Percentiles rank a stretch among this genome's conserved stretches.
These are phyloP conservation scores for Coilia nasus DNA, from an alignment of 2,797 vertebrate species.

Conservation along the genomic window DNA sequence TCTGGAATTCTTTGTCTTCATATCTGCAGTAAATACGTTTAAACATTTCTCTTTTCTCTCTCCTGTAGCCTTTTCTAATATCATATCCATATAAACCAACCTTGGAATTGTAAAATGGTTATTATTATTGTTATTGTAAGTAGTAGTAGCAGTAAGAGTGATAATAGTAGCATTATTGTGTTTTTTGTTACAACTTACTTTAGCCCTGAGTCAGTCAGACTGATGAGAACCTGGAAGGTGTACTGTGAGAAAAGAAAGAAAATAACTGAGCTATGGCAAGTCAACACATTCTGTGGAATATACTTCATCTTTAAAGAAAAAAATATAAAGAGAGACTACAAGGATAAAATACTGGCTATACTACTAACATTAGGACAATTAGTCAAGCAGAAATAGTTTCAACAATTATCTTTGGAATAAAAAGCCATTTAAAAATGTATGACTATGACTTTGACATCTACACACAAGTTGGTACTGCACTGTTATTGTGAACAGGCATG, in stretches of 20 bases:
- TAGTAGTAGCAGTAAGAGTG: not conserved
- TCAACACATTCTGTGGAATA: conserved; percentile 1
- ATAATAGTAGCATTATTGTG: not conserved
- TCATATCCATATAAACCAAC: no score
- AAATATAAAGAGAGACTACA: not conserved
- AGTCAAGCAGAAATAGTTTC: not conserved
- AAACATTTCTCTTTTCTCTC: no score
- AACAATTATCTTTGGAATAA: not conserved
- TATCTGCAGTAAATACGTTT: no score
- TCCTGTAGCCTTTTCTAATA: no score
- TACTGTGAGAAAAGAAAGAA: conserved; percentile 60
- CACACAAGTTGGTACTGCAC: not conserved
- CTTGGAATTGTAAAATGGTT: no score
- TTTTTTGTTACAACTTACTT: conserved; percentile 51
- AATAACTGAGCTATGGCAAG: not conserved
- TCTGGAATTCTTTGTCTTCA: no score
- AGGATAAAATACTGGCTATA: not conserved
- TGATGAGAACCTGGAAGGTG: conserved; percentile 64
- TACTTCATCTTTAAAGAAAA: not conserved
- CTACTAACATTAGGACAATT: not conserved
- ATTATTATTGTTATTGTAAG: no score
- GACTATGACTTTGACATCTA: not conserved
- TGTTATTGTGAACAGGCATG: not conserved
- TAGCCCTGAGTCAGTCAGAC: conserved; percentile 48
- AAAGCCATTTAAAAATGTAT: not conserved